Base-by-base conservation (phyloP, 2,797 vertebrate species). In the Crocodylus rhombifer region DNA sequence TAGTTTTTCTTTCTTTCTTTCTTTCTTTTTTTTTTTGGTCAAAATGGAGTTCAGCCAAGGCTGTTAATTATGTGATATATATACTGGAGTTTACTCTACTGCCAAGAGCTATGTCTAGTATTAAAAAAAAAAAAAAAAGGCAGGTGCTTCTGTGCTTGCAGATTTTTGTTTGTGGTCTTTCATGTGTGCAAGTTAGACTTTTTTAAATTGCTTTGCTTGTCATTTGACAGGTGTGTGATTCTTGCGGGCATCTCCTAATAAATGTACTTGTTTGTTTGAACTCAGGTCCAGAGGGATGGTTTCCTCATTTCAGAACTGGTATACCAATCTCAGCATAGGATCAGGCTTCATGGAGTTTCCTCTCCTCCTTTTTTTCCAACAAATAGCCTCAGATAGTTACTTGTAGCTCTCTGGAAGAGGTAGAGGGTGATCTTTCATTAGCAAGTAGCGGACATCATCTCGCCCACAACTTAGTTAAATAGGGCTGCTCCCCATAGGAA, bases 21-120 rank as follows among this genome's bases (percentile, higher is more conserved):
- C 33, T 36, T 36, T 36, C 33, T 51, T 51, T 23, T 71, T 25
- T 51, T 28, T 17, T n/a, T 63, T 63, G 28, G 12, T 14, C 33
- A 51, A 23, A 21, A 5, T 55, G 78, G 55, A 64, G n/a, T 51
- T 58, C 4, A 76, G 56, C 28, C 56, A 10, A 58, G 56, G 9
- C 2, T 60, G n/a, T 71, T 7, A 1, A 1, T 15, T 33, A 0
- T 42, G 2, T 11, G 42, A n/a, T 56, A 69, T 64, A 69, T 64
- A 63, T 36, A 14, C 14, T 65, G 51, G 42, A 51, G 42, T 51
- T 51, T 51, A 57, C 86, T 23, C 10, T 78, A 12, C 25, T 82
- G 58, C 62, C 86, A 33, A 73, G 33, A 90, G 26, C 57, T 86
- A 51, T 51, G 42, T 51, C 42, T 51, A 51, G 42, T 51, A 51